phyloP scores from a whole-genome alignment of 2,113 vertebrate species.

The Collichthys lucidus region DNA sequence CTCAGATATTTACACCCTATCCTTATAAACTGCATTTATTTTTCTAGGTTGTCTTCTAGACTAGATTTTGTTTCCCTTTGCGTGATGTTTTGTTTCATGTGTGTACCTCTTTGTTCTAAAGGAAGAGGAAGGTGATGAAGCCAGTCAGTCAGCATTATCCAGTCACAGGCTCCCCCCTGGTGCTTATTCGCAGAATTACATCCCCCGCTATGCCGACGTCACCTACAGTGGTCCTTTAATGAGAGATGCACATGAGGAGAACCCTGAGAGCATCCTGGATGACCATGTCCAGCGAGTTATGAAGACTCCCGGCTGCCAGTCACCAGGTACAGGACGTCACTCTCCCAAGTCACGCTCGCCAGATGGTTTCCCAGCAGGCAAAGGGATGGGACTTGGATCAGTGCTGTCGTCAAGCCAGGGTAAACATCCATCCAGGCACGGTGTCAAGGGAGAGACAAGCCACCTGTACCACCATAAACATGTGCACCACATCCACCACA shows the following conservation, averaged over 20 bases:
- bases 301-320: slow-evolving; percentile 95
- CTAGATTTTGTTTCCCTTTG: background rate
- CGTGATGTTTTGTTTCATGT: background rate
- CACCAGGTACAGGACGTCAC: slow-evolving; percentile 90
- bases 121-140: slow-evolving; percentile 95
- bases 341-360: slow-evolving; percentile 92
- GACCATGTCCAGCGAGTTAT: slow-evolving; percentile 97
- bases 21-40: background rate
- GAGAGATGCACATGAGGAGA: slow-evolving; percentile 93
- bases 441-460: slow-evolving; percentile 84
- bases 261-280: slow-evolving; percentile 96
- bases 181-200: slow-evolving; percentile 87
- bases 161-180: slow-evolving; percentile 88
- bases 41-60: no score
- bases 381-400: slow-evolving; percentile 77
- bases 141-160: slow-evolving; percentile 78
- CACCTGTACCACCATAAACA: slow-evolving; percentile 91
- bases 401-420: slow-evolving; percentile 79
- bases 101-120: slow-evolving; percentile 56
- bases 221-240: slow-evolving; percentile 82
- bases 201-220: slow-evolving; percentile 87
- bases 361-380: slow-evolving; percentile 82
- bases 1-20: background rate
- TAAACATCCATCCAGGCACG: slow-evolving; percentile 86
- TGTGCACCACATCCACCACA: slow-evolving; percentile 88